Base-by-base conservation (phyloP, 2,113 vertebrate species). In the Pseudorectes ferrugineus region DNA sequence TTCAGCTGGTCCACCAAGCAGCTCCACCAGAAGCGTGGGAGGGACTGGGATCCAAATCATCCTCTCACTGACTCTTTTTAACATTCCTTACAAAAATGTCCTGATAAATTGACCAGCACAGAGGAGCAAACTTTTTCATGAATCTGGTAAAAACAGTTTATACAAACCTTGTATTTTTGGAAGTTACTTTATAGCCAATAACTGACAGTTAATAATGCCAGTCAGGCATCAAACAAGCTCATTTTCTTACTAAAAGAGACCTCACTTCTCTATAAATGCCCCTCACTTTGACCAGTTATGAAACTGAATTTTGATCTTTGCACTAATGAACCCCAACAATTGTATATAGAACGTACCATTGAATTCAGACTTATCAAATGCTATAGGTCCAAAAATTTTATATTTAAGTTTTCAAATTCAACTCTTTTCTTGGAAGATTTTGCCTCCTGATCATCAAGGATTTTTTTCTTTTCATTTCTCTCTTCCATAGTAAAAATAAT, bases 401-500 rank as follows among this genome's bases (percentile, higher is more conserved):
- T 33, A 17, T 24, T 81, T 24, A 83, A 28, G 15, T 48, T 68
- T 73, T 91, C 80, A 75, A 98, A 54, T 72, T 96, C 61, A 67
- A 66, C 87, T 31, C 86, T 96, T 95, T 89, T 93, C 59, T 54
- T 2, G 5, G 36, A 90, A 72, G 49, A 62, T n/a, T 96, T 77
- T 36, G 22, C 61, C 62, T 63, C 84, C 22, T 86, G 89, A 19
- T 3, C 0, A 25, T 92, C 87, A 70, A 55, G 75, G 14, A 2
- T 4, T 7, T 58, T 42, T 35, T 58, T 15, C 17, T 67, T 91
- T 93, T 80, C 1, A 67, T n/a, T 59, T 96, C 55, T 38, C 16
- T 49, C 4, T 72, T 90, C 97, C 97, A 63, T 31, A 87, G 62
- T 72, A 38, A 94, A 85, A 97, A 62, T 15, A 86, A 79, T 22